Evolutionary conservation across 2,113 vertebrate species (phyloP), one percentile per base, ranked within the genome.

Genomic region (Onychorhynchus coronatus): DNA sequence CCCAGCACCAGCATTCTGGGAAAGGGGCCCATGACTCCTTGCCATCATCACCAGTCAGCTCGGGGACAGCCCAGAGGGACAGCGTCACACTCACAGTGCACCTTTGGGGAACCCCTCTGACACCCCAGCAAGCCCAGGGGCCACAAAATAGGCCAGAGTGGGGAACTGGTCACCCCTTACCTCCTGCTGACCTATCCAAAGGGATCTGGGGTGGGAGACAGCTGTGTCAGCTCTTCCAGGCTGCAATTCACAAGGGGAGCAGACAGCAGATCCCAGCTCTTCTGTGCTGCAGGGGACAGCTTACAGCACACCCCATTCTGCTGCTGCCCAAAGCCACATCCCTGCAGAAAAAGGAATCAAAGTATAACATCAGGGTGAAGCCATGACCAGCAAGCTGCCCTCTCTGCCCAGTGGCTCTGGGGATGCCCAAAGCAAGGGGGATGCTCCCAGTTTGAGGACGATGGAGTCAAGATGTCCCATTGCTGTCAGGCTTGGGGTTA

Each of bases 381-480:
- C 19, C 2, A 3, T 28, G 25, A 70, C 37, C 0, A 3, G 16
- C 0, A 0, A 92, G 67, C n/a, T 80, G 16, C 23, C 19, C 41
- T 77, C 63, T 80, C 59, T 77, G 37, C n/a, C 50, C 39, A 8
- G 28, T 0, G 0, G 30, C 62, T 50, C 52, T 67, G 35, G 12
- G 39, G 44, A 37, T 67, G 17, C 62, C 81, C 42, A 63, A 24
- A 72, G 37, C 0, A 0, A 53, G 62, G 24, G 17, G 33, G 37
- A 65, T 76, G n/a, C 27, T 47, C n/a, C 39, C 0, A 0, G 2
- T 9, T 94, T 1, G 0, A 37, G 11, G 12, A 63, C 0, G 4
- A 44, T 19, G 11, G 44, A 41, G 30, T 5, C 33, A 72, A 74
- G n/a, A 3, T 16, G 27, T 73, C 47, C 30, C 0, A 2, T 39